Evolutionary conservation across 2,797 vertebrate genomes (phyloP), one percentile per base, ranked within the genome.

Genomic region (Cuniculus paca): DNA sequence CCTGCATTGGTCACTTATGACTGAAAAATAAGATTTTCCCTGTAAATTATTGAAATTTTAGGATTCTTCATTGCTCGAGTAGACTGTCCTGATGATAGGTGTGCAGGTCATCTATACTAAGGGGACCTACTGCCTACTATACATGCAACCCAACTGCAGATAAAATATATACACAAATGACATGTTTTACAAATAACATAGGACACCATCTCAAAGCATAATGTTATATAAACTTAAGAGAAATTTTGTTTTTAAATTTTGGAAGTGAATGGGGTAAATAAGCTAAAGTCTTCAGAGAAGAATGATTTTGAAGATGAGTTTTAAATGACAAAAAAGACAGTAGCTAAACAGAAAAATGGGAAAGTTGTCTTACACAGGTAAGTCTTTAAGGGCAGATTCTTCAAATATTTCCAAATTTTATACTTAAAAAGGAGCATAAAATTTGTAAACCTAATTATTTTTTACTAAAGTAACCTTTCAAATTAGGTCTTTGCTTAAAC

Each of bases 341-440:
- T 36, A 95, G 28, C 34, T 93, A n/a, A 84, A 81, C 22, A 88
- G 74, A 70, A 77, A 39, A 88, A 54, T 28, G 14, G 42, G 45
- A 36, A 68, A 19, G 0, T 63, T 72, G 20, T 78, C 42, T 72
- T 58, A 58, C 22, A 61, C 8, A 54, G 28, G 26, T 10, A 54
- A 84, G 90, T 63, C 68, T 94, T 90, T 65, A 90, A 34, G 20
- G 77, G 7, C 22, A 90, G 50, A 92, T 42, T 68, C 31, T 80
- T 16, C 28, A 75, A 13, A 86, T 28, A 24, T 45, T 93, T 61
- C 80, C 6, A 74, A 85, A 81, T 81, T 93, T 96, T 34, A 74
- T 26, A 78, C 14, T 65, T 39, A 94, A 92, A 83, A 94, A 87
- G 28, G 12, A 81, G 92, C 88, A 94, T 91, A 80, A 58, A 58